Percentiles rank a stretch among this genome's conserved stretches.
Conservation (phyloP, 1,140 invertebrate species). For the Brachionus rotundiformis region DNA sequence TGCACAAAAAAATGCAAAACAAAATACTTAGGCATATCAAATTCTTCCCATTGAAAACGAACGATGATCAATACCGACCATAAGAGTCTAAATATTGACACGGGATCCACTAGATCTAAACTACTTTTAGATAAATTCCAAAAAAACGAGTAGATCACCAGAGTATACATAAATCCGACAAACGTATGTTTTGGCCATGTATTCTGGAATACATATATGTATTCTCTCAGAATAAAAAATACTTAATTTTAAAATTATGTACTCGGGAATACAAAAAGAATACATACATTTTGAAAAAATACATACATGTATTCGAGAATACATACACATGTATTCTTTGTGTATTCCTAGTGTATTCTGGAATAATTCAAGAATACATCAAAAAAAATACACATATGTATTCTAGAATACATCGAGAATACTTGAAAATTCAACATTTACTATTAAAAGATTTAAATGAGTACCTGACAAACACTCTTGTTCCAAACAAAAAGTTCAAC, state of each 20-base stretch:
- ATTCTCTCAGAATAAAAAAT: neutral
- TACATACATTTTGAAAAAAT: neutral
- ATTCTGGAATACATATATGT: constrained; percentile 16
- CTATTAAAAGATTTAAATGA: too few relatives aligned
- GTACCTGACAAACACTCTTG: too few relatives aligned
- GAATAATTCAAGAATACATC: neutral
- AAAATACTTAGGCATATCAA: too few relatives aligned
- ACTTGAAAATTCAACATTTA: too few relatives aligned
- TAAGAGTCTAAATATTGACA: too few relatives aligned
- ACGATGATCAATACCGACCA: too few relatives aligned
- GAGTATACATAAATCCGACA: neutral
- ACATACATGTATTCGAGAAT: constrained; percentile 11
- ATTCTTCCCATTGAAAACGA: too few relatives aligned
- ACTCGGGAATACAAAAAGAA: neutral
- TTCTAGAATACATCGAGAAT: neutral
- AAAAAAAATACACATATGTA: neutral
- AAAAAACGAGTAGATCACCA: too few relatives aligned
- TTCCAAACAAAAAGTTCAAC: too few relatives aligned
- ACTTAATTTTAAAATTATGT: neutral
- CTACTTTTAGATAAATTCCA: too few relatives aligned
- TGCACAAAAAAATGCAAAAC: too few relatives aligned
- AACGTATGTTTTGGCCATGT: constrained; percentile 24
- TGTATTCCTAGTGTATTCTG: neutral
- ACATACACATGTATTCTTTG: constrained; percentile 2
- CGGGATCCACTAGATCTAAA: too few relatives aligned